phyloP scores from a whole-genome alignment of 2,113 vertebrate species.

The Forbesichthys papilliferus region DNA sequence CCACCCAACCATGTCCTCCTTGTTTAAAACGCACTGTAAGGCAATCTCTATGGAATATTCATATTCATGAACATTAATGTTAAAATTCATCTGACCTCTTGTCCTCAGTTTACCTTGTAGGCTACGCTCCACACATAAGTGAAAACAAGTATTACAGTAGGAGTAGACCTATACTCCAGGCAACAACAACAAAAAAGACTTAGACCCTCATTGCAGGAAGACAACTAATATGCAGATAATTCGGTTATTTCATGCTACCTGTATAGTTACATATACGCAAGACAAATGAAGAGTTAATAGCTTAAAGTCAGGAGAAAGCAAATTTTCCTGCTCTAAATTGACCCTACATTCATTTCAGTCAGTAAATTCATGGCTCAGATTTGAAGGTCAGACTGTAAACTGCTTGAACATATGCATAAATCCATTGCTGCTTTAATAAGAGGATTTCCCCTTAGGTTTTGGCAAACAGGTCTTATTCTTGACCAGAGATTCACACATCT shows the following conservation, averaged over 20 bases:
- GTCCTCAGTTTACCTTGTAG: constrained; percentile 46
- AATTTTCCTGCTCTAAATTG: constrained; percentile 62
- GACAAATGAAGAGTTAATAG: constrained; percentile 70
- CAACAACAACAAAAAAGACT: constrained; percentile 28
- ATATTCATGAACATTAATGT: constrained; percentile 49
- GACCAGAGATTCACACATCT: constrained; percentile 66
- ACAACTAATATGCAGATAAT: constrained; percentile 58
- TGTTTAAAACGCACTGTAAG: constrained; percentile 64
- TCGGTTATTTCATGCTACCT: constrained; percentile 69
- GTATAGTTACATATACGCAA: constrained; percentile 61
- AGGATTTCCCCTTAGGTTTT: constrained; percentile 51
- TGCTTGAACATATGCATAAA: constrained; percentile 73
- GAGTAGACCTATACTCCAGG: constrained; percentile 55
- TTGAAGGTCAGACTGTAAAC: constrained; percentile 75
- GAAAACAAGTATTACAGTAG: constrained; percentile 33
- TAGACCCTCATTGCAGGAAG: constrained; percentile 67
- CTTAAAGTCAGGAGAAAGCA: constrained; percentile 63
- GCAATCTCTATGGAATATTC: constrained; percentile 68
- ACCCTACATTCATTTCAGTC: constrained; percentile 76
- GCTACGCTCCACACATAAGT: constrained; percentile 47
- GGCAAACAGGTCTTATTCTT: constrained; percentile 69
- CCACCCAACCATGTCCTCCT: constrained; percentile 43
- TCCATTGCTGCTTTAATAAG: constrained; percentile 59
- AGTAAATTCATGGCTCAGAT: constrained; percentile 76
- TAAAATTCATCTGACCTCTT: constrained; percentile 50